A percentile compares a stretch with the other conserved stretches of the same genome.
These are phyloP conservation scores for Arnoldichthys spilopterus DNA, from an alignment of 2,797 vertebrate genomes.

Conservation along the genomic window DNA sequence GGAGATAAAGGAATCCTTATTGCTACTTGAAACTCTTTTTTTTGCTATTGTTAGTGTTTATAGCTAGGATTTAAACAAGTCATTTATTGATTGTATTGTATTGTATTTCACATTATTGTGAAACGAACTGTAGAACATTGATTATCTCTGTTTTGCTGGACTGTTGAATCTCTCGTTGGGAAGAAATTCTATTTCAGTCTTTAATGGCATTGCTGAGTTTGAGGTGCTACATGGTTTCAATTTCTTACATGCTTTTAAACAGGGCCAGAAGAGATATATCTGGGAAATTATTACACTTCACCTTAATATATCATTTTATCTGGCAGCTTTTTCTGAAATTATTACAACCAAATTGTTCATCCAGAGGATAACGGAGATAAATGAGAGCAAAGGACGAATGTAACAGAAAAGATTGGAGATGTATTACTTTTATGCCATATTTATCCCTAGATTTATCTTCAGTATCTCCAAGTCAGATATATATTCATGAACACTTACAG, in stretches of 20 bases:
- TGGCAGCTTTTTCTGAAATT: constrained; percentile 27
- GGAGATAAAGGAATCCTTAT: constrained; percentile 14
- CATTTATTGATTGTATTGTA: background rate
- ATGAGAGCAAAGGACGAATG: background rate
- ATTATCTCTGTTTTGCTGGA: background rate
- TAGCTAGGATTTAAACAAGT: background rate
- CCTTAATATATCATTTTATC: constrained; percentile 7
- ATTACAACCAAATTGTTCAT: constrained; percentile 18
- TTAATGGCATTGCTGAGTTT: background rate
- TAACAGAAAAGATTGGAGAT: background rate
- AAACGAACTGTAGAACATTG: background rate
- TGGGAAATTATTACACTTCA: constrained; percentile 4
- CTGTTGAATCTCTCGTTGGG: background rate
- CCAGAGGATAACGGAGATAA: constrained; percentile 13
- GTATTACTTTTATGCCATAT: background rate
- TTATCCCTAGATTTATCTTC: constrained; percentile 1
- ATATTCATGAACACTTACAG: background rate
- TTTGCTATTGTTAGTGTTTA: constrained; percentile 9
- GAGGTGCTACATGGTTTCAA: constrained; percentile 27
- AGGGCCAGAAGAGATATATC: constrained; percentile 19
- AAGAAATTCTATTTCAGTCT: background rate
- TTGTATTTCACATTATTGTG: background rate
- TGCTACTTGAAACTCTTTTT: constrained; percentile 26
- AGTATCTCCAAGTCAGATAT: background rate
- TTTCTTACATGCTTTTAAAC: constrained; percentile 20